Conservation (phyloP, 2,888 invertebrate species). For the Nycteola revayana region DNA sequence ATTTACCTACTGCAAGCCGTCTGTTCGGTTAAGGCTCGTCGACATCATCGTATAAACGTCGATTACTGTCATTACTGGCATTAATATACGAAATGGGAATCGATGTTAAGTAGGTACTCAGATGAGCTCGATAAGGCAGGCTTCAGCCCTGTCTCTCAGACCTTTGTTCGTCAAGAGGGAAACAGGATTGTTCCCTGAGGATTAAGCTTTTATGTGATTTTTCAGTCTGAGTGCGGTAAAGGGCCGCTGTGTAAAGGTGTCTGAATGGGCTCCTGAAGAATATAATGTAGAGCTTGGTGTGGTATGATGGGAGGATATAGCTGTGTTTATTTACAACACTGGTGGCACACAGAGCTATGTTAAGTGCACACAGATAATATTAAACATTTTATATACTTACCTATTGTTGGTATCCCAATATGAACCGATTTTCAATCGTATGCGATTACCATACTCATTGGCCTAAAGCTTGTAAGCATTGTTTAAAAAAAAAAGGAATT, state of each 20-base stretch:
- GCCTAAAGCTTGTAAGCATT: too few species aligned
- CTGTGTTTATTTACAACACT: not conserved
- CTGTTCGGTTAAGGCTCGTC: not conserved
- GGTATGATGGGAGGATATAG: too few species aligned
- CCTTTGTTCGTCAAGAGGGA: constrained; percentile 42
- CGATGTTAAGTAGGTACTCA: constrained; percentile 24
- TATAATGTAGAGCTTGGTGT: constrained; percentile 1
- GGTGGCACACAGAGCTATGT: too few species aligned
- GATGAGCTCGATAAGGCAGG: constrained; percentile 50
- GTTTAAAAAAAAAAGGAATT: too few species aligned
- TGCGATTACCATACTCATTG: too few species aligned
- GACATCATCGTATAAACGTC: constrained; percentile 4
- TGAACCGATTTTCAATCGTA: too few species aligned
- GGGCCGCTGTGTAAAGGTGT: constrained; percentile 29
- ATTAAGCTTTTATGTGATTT: constrained; percentile 55
- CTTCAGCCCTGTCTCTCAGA: constrained; percentile 28
- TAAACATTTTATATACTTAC: too few species aligned
- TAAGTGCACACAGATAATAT: too few species aligned
- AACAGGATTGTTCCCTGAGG: constrained; percentile 45
- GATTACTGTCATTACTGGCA: constrained; percentile 25
- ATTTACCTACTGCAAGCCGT: too few species aligned
- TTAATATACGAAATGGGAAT: constrained; percentile 29
- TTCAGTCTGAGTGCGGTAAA: constrained; percentile 44
- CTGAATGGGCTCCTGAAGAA: constrained; percentile 6
- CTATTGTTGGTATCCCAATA: too few species aligned